Base-by-base conservation (phyloP, 2,888 invertebrate genomes). In the Caenorhabditis sp. region DNA sequence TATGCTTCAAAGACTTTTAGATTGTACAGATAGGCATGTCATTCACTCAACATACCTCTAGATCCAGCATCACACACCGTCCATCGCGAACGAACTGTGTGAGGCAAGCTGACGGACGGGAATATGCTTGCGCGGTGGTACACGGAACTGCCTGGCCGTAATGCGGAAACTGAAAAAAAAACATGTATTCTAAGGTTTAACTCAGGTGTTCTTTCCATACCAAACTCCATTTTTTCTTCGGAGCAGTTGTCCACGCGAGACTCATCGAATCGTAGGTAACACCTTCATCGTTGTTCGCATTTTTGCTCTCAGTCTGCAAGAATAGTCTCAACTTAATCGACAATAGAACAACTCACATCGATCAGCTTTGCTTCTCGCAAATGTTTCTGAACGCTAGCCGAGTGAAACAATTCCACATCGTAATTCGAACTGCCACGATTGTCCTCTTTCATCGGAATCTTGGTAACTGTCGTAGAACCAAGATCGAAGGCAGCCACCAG, bases 51-150 rank as follows among this genome's bases (percentile, higher is more conserved):
- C 2, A 11, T 24, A 76, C 76, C 60, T 80, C 74, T 3, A 89
- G 78, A 71, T 91, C 91, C 35, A 91, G 83, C 85, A 91, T 82
- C 37, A 91, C 91, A 68, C 76, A 84, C 62, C 88, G 90, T 11
- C 98, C 98, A 90, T 96, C 96, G 0, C 98, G 94, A n/a, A 99
- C 93, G 93, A 99, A 99, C 93, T 97, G 97, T 58, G 98, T 98
- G 65, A 99, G 94, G 92, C 98, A 99, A 0, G 97, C 96, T 0
- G 98, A 97, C 0, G 98, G 98, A 0, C 98, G 94, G 22, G 97
- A 97, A 87, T 97, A 85, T 13, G 83, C 97, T 93, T 98, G 97
- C 0, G 97, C 96, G 0, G 98, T 97, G 0, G 98, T 97, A 26
- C 98, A 96, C 1, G 80, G 77, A 24, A 80, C 70, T 0, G 80